Evolutionary conservation across 2,888 invertebrate genomes (phyloP).

Genomic region (Spilarctia lutea): DNA sequence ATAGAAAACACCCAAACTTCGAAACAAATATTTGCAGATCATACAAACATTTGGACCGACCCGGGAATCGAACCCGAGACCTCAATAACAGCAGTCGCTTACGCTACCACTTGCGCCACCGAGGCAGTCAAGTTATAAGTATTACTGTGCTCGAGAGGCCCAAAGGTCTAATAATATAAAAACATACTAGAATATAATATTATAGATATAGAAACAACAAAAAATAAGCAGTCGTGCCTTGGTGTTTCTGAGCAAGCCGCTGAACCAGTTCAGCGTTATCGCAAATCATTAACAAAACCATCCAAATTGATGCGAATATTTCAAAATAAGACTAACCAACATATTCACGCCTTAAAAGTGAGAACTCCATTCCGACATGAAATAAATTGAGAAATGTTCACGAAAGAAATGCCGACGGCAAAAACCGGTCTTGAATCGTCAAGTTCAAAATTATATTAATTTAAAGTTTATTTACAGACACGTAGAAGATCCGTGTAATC

Average conservation of each 20-base stretch:
- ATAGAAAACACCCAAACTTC: too few relatives aligned
- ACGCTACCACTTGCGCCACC: too few relatives aligned
- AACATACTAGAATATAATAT: conserved; percentile 14
- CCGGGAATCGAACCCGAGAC: too few relatives aligned
- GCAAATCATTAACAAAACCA: conserved; percentile 28
- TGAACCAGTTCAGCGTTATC: conserved; percentile 37
- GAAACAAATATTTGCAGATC: too few relatives aligned
- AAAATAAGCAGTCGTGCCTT: conserved; percentile 20
- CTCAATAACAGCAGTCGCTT: too few relatives aligned
- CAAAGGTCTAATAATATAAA: conserved; percentile 15
- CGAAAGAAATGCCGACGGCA: conserved; percentile 16
- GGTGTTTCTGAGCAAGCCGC: conserved; percentile 15
- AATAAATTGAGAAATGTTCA: conserved; percentile 21
- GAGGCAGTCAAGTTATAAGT: too few relatives aligned
- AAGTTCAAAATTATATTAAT: conserved; percentile 25
- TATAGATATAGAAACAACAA: conserved; percentile 17
- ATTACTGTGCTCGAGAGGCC: conserved; percentile 4
- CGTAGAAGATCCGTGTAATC: conserved; percentile 35
- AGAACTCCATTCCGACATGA: conserved; percentile 8
- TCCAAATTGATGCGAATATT: conserved; percentile 30
- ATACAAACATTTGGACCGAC: too few relatives aligned
- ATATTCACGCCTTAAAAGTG: conserved; percentile 20
- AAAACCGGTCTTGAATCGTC: conserved; percentile 32
- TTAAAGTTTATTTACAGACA: conserved; percentile 31
- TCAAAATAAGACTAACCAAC: conserved; percentile 20